Evolutionary conservation across 1,140 invertebrate genomes (phyloP).

Genomic region (Halictus rubicundus): DNA sequence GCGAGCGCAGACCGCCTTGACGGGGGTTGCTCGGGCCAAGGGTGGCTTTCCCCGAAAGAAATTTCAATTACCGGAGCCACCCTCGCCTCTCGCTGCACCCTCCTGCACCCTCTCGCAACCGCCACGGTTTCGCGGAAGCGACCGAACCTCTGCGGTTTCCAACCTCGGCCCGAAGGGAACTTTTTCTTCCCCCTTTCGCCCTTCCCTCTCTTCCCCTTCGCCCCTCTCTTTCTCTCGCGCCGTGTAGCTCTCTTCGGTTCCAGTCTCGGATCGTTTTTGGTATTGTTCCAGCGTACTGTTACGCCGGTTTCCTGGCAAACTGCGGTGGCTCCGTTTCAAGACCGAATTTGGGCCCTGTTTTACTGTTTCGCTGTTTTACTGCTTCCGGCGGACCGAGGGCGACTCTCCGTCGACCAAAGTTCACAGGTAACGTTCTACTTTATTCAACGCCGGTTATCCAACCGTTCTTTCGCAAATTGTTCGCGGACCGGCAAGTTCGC

Average conservation of each 20-base stretch:
- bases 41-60: conserved; percentile 65
- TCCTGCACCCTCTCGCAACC: background rate
- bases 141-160: conserved; percentile 43
- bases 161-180: conserved; percentile 21
- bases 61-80: conserved; percentile 67
- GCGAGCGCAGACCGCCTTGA: background rate
- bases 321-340: background rate
- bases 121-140: conserved; percentile 57
- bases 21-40: conserved; percentile 41
- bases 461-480: too few relatives aligned
- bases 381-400: too few relatives aligned
- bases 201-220: background rate
- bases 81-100: conserved; percentile 51
- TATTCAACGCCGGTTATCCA: too few relatives aligned
- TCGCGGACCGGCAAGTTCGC: too few relatives aligned
- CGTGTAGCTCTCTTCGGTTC: background rate
- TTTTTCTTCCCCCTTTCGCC: conserved; percentile 12
- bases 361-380: background rate
- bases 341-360: background rate
- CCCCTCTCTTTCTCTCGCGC: too few relatives aligned
- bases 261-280: conserved; percentile 16
- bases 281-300: conserved; percentile 17
- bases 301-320: background rate
- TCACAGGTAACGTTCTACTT: too few relatives aligned
- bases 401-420: too few relatives aligned